Percentiles rank a stretch among this genome's conserved stretches.
phyloP scores from a whole-genome alignment of 1,140 invertebrate species.

The Meteorus sp. region DNA sequence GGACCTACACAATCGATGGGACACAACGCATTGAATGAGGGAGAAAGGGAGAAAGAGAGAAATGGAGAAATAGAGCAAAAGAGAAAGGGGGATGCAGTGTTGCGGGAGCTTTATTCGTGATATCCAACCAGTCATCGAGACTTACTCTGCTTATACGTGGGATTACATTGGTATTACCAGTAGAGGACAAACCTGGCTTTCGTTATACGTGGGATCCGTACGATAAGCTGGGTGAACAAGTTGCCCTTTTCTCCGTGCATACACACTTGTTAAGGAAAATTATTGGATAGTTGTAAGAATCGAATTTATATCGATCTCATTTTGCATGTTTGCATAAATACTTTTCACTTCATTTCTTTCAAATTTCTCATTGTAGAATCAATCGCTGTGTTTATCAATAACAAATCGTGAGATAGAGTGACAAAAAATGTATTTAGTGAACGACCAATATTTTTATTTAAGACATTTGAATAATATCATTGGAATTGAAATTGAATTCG shows the following conservation, averaged over 20 bases:
- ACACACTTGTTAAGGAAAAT: conserved; percentile 11
- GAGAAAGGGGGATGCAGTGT: conserved; percentile 6
- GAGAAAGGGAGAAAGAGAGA: neutral
- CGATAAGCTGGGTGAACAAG: conserved; percentile 20
- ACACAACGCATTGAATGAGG: neutral
- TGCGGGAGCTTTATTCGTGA: conserved; percentile 22
- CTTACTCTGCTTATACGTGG: conserved; percentile 45
- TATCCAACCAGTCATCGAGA: conserved; percentile 31
- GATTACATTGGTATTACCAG: conserved; percentile 42
- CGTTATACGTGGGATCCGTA: conserved; percentile 13
- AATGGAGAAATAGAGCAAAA: conserved; percentile 14
- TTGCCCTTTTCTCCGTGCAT: too few relatives aligned
- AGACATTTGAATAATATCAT: neutral
- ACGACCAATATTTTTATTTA: too few relatives aligned
- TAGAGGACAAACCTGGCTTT: conserved; percentile 23
- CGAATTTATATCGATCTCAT: neutral
- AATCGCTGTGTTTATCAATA: too few relatives aligned
- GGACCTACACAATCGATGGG: too few relatives aligned
- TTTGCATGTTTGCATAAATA: too few relatives aligned
- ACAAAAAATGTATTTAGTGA: too few relatives aligned
- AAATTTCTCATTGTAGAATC: too few relatives aligned
- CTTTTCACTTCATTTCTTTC: too few relatives aligned
- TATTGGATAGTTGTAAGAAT: neutral
- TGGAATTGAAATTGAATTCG: neutral
- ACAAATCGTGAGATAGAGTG: too few relatives aligned